phyloP scores from a whole-genome alignment of 2,113 vertebrate species.

The Recurvirostra avosetta region DNA sequence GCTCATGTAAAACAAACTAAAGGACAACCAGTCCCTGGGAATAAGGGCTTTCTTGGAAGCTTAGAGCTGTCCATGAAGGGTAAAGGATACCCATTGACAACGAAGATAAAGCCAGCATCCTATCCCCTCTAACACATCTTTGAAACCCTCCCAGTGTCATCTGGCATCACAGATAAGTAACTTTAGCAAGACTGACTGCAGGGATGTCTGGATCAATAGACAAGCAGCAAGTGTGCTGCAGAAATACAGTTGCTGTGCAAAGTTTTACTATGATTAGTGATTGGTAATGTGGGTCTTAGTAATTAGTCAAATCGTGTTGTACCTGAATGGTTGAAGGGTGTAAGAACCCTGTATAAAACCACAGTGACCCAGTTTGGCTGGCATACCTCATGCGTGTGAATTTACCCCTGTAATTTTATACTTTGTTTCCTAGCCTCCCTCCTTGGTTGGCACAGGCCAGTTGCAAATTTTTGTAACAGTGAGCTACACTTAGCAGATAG shows the following conservation, averaged over 20 bases:
- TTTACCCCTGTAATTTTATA: not conserved
- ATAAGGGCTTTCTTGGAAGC: not conserved
- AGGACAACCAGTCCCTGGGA: not conserved
- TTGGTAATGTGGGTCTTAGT: not conserved
- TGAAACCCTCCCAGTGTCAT: not conserved
- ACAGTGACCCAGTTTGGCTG: not conserved
- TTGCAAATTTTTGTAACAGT: not conserved
- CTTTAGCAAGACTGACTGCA: not conserved
- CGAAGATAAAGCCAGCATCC: not conserved
- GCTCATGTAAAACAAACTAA: not conserved
- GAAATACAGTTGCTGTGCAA: not conserved
- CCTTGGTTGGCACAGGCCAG: not conserved
- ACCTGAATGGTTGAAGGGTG: not conserved
- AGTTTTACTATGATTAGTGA: not conserved
- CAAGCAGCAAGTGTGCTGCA: not conserved
- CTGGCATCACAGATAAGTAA: not conserved
- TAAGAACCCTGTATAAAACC: not conserved
- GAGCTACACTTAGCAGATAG: accelerated
- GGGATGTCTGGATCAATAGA: not conserved
- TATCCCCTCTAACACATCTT: not conserved
- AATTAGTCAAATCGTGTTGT: not conserved
- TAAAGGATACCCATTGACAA: not conserved
- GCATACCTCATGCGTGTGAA: not conserved
- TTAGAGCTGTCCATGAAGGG: not conserved
- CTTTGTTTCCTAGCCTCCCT: not conserved